Evolutionary conservation across 2,797 vertebrate genomes (phyloP), one percentile per base, ranked within the genome.

Genomic region (Podarcis siculus): DNA sequence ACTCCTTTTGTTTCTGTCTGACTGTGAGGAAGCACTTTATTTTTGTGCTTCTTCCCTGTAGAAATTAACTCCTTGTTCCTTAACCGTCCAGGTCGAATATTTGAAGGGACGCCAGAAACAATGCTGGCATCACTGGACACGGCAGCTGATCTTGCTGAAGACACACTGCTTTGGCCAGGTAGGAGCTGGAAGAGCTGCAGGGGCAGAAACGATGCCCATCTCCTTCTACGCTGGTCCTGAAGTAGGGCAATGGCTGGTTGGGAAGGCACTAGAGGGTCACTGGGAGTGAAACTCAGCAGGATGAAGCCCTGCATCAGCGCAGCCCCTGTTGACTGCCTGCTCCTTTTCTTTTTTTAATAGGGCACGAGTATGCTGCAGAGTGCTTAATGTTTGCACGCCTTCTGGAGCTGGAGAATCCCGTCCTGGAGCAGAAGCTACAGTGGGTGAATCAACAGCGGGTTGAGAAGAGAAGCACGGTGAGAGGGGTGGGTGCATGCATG

Each of bases 101-200:
- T 99, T 91, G 99, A 99, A 95, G 99, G 99, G 85, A 98, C 95
- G 8, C 95, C 98, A 6, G 97, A 97, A 82, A 98, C 98, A 69
- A 99, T 99, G 99, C 97, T 99, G 42, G 96, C 98, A 73, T 99
- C 99, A 4, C 97, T 99, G 95, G 99, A 99, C n/a, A 95, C 96
- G 0, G 98, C 99, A 1, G 81, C 96, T 87, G 96, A 97, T 45
- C 96, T 99, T 82, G 98, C 96, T 0, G 98, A 99, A 8, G 98
- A 98, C 45, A 99, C 98, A 0, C 95, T 99, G 30, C 96, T 99
- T 35, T 99, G 98, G 98, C 99, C 99, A 0, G 99, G 99, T 99
- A 96, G 89, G 96, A 39, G 5, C 80, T 13, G 15, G 37, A 3
- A 27, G 0, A 35, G 4, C 61, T 4, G 23, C 12, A 9, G 9